Conservation (phyloP, 1,140 invertebrate genomes). For the Mamestra configurata region DNA sequence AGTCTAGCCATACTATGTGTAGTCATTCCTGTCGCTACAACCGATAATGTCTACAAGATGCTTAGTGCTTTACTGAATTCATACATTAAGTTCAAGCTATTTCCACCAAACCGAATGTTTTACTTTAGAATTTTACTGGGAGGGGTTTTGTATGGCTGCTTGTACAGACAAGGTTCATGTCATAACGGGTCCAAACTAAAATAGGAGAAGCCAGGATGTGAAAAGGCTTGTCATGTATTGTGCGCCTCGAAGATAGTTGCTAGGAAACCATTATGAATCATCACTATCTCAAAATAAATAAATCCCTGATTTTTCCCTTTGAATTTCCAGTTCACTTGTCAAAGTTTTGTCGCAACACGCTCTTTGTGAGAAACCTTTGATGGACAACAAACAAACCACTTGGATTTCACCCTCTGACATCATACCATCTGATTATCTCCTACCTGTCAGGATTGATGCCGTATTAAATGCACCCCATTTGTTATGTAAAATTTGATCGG, state of each 20-base stretch:
- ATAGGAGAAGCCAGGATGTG: neutral
- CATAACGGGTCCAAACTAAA: neutral
- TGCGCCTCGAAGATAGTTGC: neutral
- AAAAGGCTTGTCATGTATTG: neutral
- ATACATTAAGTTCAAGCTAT: too few relatives aligned
- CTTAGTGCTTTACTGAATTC: too few relatives aligned
- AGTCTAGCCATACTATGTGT: too few relatives aligned
- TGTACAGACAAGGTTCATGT: neutral
- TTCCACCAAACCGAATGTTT: too few relatives aligned
- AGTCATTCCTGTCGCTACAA: too few relatives aligned
- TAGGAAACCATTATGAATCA: neutral
- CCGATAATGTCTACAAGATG: too few relatives aligned
- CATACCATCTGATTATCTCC: constrained; percentile 71
- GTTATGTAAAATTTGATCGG: constrained; percentile 17
- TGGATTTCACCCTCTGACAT: constrained; percentile 63
- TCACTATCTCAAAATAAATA: neutral
- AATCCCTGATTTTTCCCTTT: neutral
- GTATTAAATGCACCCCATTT: constrained; percentile 64
- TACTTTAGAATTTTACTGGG: too few relatives aligned
- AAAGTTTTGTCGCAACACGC: constrained; percentile 23
- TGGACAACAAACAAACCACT: constrained; percentile 61
- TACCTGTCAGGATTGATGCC: constrained; percentile 76
- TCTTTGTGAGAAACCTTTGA: constrained; percentile 58
- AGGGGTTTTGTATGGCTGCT: too few relatives aligned
- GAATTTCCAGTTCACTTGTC: constrained; percentile 40